phyloP scores from a whole-genome alignment of 1,140 invertebrate species.

The Eurosta solidaginis region DNA sequence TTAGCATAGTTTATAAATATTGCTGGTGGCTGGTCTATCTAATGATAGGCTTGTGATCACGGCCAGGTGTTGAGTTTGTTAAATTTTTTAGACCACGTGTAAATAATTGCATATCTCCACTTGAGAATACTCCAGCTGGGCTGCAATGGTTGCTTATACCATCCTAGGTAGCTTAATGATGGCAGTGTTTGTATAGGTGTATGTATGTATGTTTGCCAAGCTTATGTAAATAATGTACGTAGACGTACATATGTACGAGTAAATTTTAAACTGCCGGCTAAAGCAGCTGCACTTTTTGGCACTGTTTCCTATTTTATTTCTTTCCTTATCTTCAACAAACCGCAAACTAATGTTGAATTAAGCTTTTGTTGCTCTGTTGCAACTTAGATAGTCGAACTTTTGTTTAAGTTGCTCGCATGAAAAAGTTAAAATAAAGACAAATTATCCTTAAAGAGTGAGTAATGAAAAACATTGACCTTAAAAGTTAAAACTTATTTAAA shows the following conservation, averaged over 20 bases:
- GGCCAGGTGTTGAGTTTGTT: slow-evolving; percentile 16
- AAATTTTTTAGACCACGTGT: slow-evolving; percentile 27
- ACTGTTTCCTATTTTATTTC: not conserved
- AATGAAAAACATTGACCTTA: too few species aligned
- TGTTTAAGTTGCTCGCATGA: not conserved
- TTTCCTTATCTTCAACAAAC: not conserved
- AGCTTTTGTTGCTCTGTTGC: not conserved
- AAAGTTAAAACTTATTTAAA: too few species aligned
- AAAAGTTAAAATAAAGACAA: not conserved
- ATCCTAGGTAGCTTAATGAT: not conserved
- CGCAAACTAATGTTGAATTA: slow-evolving; percentile 7
- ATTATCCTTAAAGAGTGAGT: too few species aligned
- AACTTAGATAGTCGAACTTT: not conserved
- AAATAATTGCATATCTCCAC: slow-evolving; percentile 24
- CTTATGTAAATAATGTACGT: not conserved
- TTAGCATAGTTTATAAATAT: not conserved
- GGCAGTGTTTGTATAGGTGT: too few species aligned
- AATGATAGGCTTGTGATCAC: slow-evolving; percentile 19
- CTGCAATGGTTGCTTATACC: not conserved
- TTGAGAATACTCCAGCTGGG: slow-evolving; percentile 5
- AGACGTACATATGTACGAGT: not conserved
- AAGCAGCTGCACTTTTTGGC: slow-evolving; percentile 6
- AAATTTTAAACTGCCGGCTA: not conserved
- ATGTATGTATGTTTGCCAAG: too few species aligned
- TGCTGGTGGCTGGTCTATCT: not conserved